These are phyloP conservation scores for Emesis castigata DNA, from an alignment of 2,888 invertebrate species.

Conservation along the genomic window DNA sequence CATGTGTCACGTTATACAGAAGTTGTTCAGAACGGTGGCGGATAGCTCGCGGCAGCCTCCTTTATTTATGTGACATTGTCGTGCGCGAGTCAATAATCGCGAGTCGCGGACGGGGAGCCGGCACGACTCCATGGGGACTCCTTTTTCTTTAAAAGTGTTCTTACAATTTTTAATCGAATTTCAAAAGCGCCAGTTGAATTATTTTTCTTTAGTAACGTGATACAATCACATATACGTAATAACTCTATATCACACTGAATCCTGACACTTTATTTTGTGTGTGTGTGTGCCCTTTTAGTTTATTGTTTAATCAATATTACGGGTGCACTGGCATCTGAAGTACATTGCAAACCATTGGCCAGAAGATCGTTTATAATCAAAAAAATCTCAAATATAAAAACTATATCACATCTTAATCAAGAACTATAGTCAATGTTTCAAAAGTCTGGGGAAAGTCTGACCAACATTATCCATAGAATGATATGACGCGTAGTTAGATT, in stretches of 20 bases:
- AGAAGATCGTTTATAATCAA: constrained; percentile 57
- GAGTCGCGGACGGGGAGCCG: neutral
- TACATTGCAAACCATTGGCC: too few species aligned
- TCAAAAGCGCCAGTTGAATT: neutral
- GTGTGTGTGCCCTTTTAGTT: too few species aligned
- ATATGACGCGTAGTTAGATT: constrained; percentile 62
- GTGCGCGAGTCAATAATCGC: neutral
- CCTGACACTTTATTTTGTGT: too few species aligned
- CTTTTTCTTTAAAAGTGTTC: neutral
- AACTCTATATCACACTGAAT: too few species aligned
- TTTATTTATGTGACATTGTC: neutral
- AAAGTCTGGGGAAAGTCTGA: constrained; percentile 65
- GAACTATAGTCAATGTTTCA: constrained; percentile 68
- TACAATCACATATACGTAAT: too few species aligned
- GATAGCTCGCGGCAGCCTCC: too few species aligned
- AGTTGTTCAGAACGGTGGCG: neutral
- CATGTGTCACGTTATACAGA: neutral
- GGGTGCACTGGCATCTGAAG: constrained; percentile 35
- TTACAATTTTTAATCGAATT: constrained; percentile 3
- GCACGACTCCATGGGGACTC: neutral
- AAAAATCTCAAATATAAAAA: constrained; percentile 66
- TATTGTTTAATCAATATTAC: constrained; percentile 36
- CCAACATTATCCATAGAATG: constrained; percentile 65
- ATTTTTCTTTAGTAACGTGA: too few species aligned
- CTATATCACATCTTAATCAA: constrained; percentile 61